Evolutionary conservation across 2,888 invertebrate genomes (phyloP).

Genomic region (Trissolcus brochymenae): DNA sequence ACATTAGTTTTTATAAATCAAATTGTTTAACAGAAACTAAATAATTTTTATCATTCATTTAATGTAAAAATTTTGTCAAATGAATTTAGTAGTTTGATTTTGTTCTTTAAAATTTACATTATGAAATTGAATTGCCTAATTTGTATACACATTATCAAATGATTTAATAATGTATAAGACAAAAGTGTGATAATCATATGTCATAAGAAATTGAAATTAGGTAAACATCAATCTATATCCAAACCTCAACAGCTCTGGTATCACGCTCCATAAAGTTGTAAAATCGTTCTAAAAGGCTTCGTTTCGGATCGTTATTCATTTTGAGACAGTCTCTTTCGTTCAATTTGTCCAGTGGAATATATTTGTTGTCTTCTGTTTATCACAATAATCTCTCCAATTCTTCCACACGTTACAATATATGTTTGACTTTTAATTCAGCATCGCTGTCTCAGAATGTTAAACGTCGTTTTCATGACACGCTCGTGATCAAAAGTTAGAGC

Average conservation of each 20-base stretch:
- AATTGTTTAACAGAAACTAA: neutral
- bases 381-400: no score
- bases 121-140: neutral
- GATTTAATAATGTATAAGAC: neutral
- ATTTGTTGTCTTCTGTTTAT: neutral
- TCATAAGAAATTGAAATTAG: constrained; percentile 1
- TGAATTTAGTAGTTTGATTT: neutral
- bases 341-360: constrained; percentile 2
- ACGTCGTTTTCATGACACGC: no score
- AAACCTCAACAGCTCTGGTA: constrained; percentile 62
- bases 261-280: constrained; percentile 65
- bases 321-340: constrained; percentile 16
- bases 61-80: neutral
- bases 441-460: no score
- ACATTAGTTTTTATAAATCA: neutral
- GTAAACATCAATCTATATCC: constrained; percentile 19
- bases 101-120: neutral
- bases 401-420: no score
- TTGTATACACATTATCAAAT: neutral
- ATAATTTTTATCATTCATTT: neutral
- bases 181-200: constrained; percentile 17
- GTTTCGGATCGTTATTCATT: constrained; percentile 32
- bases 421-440: no score
- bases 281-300: constrained; percentile 61
- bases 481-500: no score